These are phyloP conservation scores for Callithrix jacchus DNA, from an alignment of 2,113 vertebrate species.

Conservation along the genomic window DNA sequence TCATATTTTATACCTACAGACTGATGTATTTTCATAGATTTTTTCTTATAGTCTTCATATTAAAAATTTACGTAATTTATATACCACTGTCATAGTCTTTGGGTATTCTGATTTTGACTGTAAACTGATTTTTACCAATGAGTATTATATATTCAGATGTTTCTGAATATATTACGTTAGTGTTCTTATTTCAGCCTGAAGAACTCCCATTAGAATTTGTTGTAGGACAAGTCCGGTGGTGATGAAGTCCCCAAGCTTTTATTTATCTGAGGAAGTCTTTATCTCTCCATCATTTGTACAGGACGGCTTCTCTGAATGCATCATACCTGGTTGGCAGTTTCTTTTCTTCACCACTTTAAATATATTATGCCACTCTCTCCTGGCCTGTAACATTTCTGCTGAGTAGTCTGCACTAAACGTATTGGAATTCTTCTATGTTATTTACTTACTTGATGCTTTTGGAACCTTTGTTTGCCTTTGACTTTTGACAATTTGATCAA, in stretches of 20 bases:
- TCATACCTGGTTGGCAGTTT: background rate
- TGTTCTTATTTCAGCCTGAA: background rate
- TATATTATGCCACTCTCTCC: background rate
- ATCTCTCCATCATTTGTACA: background rate
- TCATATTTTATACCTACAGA: background rate
- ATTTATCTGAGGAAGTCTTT: background rate
- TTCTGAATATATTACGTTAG: too few relatives aligned
- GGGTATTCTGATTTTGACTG: background rate
- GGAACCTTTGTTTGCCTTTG: background rate
- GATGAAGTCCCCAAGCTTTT: background rate
- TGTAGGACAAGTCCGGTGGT: background rate
- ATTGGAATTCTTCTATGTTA: background rate
- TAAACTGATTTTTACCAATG: background rate
- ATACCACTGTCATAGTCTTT: background rate
- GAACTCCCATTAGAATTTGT: background rate
- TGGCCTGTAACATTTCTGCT: background rate
- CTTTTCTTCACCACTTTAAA: background rate
- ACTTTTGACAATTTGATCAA: background rate
- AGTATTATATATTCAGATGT: background rate
- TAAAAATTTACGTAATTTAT: background rate
- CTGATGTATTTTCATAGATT: background rate
- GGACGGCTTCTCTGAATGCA: background rate
- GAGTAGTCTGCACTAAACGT: background rate
- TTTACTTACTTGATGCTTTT: background rate
- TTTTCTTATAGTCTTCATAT: background rate